Conservation (phyloP, 2,888 invertebrate genomes). For the Tenthredo amoena region DNA sequence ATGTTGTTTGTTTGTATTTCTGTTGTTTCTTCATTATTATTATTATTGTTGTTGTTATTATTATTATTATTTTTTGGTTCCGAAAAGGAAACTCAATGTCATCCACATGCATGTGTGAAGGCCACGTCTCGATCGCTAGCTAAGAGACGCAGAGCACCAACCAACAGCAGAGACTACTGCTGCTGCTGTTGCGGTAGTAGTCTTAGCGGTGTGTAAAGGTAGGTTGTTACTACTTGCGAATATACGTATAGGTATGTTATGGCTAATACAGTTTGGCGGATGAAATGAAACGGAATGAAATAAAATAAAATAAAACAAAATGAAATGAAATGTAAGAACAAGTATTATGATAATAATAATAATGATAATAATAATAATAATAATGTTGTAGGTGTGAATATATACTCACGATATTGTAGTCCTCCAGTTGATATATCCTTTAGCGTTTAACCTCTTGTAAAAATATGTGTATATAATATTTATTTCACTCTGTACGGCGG, state of each 20-base stretch:
- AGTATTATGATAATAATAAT: not conserved
- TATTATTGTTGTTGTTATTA: too few relatives aligned
- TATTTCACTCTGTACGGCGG: not conserved
- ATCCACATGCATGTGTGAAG: conserved; percentile 60
- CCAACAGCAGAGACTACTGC: not conserved
- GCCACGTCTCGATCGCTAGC: conserved; percentile 62
- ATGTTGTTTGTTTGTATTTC: too few relatives aligned
- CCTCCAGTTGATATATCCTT: not conserved
- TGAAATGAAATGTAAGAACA: not conserved
- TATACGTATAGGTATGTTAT: not conserved
- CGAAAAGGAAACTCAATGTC: conserved; percentile 62
- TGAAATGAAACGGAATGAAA: not conserved
- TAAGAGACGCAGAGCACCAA: not conserved
- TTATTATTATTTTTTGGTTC: not conserved
- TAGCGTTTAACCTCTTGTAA: conserved; percentile 6
- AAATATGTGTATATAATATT: not conserved
- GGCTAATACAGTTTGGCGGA: not conserved
- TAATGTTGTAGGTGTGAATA: not conserved
- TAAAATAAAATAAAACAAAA: not conserved
- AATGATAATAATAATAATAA: not conserved
- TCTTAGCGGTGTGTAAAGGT: not conserved
- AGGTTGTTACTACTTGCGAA: conserved; percentile 3
- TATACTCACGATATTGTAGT: conserved; percentile 18
- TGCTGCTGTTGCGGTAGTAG: not conserved
- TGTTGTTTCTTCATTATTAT: too few relatives aligned